These are phyloP conservation scores for Spea hammondii DNA, from an alignment of 2,797 vertebrate genomes.

Conservation along the genomic window DNA sequence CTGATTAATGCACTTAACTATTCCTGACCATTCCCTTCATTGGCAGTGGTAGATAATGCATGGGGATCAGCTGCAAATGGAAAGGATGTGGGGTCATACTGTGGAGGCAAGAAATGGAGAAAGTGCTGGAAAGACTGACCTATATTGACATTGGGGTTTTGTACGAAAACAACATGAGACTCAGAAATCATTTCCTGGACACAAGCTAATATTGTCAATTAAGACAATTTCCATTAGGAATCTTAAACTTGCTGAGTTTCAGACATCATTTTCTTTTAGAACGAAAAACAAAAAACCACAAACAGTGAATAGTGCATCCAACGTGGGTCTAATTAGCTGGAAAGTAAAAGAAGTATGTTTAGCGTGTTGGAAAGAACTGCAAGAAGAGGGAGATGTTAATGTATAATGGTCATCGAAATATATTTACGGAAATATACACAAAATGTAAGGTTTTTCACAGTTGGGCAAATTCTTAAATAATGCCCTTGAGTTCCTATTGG, in stretches of 20 bases:
- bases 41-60: conserved; percentile 69
- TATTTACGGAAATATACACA: no score
- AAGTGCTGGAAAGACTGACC: conserved; percentile 55
- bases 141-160: conserved; percentile 58
- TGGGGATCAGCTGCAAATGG: conserved; percentile 65
- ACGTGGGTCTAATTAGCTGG: not conserved
- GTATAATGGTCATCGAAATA: no score
- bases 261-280: conserved; percentile 34
- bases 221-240: conserved; percentile 59
- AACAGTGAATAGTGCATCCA: conserved; percentile 15
- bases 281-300: conserved; percentile 50
- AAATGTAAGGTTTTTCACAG: no score
- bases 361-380: not conserved
- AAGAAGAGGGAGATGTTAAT: not conserved
- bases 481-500: no score
- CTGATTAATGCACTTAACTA: conserved; percentile 78
- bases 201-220: conserved; percentile 53
- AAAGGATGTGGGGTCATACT: conserved; percentile 59
- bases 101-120: conserved; percentile 55
- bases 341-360: not conserved
- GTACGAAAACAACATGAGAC: conserved; percentile 54
- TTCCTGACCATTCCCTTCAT: conserved; percentile 66
- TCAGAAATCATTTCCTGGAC: conserved; percentile 60
- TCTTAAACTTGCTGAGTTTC: conserved; percentile 47
- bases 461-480: no score